Evolutionary conservation across 2,113 vertebrate species (phyloP).

Genomic region (Ancistrus triradiatus): DNA sequence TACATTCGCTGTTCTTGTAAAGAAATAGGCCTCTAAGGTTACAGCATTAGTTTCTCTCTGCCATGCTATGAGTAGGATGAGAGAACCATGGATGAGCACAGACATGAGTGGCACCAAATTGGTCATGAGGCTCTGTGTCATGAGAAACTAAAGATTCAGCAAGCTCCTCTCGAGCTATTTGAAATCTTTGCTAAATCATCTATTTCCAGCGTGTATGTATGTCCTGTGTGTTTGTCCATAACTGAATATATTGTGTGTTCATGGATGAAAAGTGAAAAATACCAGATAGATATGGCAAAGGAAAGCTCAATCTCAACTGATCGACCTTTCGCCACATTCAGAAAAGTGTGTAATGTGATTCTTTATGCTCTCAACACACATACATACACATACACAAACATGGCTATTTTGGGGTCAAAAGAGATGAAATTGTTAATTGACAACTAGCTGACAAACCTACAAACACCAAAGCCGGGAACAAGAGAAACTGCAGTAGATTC

Average conservation of each 20-base stretch:
- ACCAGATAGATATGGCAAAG: conserved; percentile 45
- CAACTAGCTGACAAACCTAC: conserved; percentile 71
- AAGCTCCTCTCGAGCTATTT: conserved; percentile 47
- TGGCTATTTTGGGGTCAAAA: conserved; percentile 29
- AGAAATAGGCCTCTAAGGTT: conserved; percentile 5
- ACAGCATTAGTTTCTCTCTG: conserved; percentile 24
- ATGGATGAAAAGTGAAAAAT: neutral
- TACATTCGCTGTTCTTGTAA: neutral
- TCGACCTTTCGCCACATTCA: conserved; percentile 18
- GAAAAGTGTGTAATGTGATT: conserved; percentile 52
- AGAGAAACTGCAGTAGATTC: conserved; percentile 55
- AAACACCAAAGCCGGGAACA: conserved; percentile 67
- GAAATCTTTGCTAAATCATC: conserved; percentile 44
- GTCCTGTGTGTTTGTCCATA: conserved; percentile 21
- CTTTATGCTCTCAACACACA: conserved; percentile 51
- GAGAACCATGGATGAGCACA: conserved; percentile 6
- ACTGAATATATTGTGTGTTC: conserved; percentile 45
- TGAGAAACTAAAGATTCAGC: conserved; percentile 45
- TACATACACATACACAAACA: conserved; percentile 41
- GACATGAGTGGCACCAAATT: conserved; percentile 1
- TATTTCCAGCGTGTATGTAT: conserved; percentile 32
- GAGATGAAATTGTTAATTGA: conserved; percentile 54
- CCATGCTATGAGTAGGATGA: conserved; percentile 25
- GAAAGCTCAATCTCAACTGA: conserved; percentile 7
- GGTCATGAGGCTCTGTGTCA: conserved; percentile 39